Percentiles rank a stretch among this genome's conserved stretches.
phyloP scores from a whole-genome alignment of 2,797 vertebrate genomes.

The Octomys mimax region DNA sequence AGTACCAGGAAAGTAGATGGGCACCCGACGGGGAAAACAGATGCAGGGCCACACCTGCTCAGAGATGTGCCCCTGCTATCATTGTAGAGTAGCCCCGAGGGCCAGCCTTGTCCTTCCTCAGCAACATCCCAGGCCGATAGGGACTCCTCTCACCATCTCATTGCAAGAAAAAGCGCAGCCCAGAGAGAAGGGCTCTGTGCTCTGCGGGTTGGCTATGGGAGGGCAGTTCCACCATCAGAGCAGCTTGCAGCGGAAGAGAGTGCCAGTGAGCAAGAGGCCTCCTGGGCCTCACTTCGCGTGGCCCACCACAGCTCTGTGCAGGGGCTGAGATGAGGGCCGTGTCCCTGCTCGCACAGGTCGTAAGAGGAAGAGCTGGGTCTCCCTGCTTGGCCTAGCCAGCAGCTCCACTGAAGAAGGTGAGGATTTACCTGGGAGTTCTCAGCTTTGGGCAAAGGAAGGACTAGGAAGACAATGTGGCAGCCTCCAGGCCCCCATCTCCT shows the following conservation, averaged over 20 bases:
- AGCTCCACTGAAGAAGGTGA: background rate
- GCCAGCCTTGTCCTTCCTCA: background rate
- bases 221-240: background rate
- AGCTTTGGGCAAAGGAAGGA: background rate
- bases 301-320: background rate
- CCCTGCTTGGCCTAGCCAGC: background rate
- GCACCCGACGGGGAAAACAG: background rate
- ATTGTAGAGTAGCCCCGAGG: background rate
- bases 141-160: background rate
- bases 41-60: no score
- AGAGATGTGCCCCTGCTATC: background rate
- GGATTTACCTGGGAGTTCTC: background rate
- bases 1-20: background rate
- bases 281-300: background rate
- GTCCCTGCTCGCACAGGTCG: background rate
- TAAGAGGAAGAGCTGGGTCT: background rate
- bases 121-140: background rate
- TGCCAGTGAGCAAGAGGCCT: background rate
- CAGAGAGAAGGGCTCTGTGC: background rate
- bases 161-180: background rate
- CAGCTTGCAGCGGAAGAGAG: background rate
- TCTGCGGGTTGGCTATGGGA: background rate
- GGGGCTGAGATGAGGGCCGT: background rate
- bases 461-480: background rate
- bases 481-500: background rate